Percentiles rank a stretch among this genome's conserved stretches.
Conservation (phyloP, 2,797 vertebrate species). For the Macropodus opercularis region DNA sequence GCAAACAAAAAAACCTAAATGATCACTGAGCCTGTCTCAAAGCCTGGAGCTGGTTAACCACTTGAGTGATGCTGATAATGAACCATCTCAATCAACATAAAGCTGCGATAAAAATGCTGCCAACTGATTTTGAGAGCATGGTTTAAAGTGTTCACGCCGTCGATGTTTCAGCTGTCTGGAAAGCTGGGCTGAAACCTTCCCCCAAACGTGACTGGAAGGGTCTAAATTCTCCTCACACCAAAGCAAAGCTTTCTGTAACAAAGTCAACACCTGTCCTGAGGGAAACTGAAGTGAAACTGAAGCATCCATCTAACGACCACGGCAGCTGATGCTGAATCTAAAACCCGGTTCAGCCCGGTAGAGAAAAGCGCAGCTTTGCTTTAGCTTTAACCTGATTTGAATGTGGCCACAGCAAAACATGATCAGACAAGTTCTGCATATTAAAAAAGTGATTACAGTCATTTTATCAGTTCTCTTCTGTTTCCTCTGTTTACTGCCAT, state of each 20-base stretch:
- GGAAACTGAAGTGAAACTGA: too few species aligned
- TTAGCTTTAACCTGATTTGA: too few species aligned
- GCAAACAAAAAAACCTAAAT: too few species aligned
- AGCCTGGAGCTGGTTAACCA: slow-evolving; percentile 42
- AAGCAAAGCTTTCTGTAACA: slow-evolving; percentile 1
- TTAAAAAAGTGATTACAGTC: too few species aligned
- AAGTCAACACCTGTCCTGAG: background rate
- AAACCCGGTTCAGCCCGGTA: background rate
- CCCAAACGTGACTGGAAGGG: slow-evolving; percentile 13
- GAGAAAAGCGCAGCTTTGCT: background rate
- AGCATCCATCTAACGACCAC: background rate
- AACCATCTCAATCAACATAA: slow-evolving; percentile 34
- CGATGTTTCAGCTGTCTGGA: slow-evolving; percentile 25
- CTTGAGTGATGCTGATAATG: slow-evolving; percentile 50
- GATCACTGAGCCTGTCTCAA: too few species aligned
- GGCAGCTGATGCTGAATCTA: too few species aligned
- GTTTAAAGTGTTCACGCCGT: slow-evolving; percentile 46
- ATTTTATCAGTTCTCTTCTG: too few species aligned
- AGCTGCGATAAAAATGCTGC: slow-evolving; percentile 21
- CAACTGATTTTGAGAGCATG: slow-evolving; percentile 27
- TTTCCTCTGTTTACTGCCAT: too few species aligned
- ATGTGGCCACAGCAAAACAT: too few species aligned
- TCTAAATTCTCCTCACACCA: slow-evolving; percentile 7
- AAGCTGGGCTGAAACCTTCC: slow-evolving; percentile 34
- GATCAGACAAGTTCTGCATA: too few species aligned